phyloP scores from a whole-genome alignment of 2,113 vertebrate species.

The Loxodonta africana region DNA sequence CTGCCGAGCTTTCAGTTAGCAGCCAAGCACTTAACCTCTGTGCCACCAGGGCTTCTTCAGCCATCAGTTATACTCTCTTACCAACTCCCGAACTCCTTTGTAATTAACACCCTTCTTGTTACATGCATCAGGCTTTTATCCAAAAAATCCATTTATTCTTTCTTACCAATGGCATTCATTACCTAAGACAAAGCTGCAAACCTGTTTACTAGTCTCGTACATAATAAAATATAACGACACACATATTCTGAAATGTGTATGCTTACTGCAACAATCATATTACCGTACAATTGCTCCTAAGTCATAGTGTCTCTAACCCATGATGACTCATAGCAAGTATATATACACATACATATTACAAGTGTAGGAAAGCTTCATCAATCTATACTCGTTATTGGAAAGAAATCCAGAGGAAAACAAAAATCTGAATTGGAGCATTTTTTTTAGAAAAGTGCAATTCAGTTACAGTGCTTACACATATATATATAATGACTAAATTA shows the following conservation, averaged over 20 bases:
- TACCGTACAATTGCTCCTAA: background rate
- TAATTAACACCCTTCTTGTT: background rate
- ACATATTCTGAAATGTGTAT: background rate
- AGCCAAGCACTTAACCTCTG: background rate
- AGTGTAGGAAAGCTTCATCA: background rate
- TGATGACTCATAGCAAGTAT: background rate
- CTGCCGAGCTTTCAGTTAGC: background rate
- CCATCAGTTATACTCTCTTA: background rate
- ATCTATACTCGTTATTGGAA: background rate
- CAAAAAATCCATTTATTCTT: conserved; percentile 22
- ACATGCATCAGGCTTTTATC: background rate
- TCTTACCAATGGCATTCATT: background rate
- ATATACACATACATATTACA: background rate
- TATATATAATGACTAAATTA: background rate
- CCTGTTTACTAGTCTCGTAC: background rate
- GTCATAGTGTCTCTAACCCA: background rate
- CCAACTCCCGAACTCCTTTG: background rate
- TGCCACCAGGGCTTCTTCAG: background rate
- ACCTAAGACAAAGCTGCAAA: background rate
- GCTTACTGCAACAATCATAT: background rate
- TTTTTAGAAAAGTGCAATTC: conserved; percentile 14
- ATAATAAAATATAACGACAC: background rate
- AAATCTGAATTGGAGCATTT: background rate
- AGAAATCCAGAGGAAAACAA: background rate
- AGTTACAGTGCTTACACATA: conserved; percentile 23